Conservation (phyloP, 1,140 invertebrate species). For the Tetraneura akinire region DNA sequence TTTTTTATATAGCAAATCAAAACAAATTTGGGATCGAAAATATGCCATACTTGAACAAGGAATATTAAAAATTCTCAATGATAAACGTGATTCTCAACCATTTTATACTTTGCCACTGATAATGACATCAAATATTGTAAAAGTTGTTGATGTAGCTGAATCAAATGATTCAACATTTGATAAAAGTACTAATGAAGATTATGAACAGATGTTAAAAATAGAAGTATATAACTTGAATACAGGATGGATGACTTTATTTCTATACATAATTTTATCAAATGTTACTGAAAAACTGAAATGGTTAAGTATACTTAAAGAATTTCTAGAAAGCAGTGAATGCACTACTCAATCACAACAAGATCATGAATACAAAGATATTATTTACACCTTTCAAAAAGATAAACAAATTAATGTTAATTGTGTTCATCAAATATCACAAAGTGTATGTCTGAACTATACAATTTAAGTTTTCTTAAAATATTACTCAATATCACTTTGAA, state of each 20-base stretch:
- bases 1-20: constrained; percentile 21
- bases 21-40: constrained; percentile 47
- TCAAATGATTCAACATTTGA: constrained; percentile 48
- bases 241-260: constrained; percentile 36
- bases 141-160: constrained; percentile 34
- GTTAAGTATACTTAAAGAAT: constrained; percentile 4
- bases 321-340: not conserved
- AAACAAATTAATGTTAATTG: constrained; percentile 25
- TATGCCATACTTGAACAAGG: constrained; percentile 39
- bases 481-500: not conserved
- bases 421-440: constrained; percentile 47
- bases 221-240: constrained; percentile 36
- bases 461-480: not conserved
- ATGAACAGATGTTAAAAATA: constrained; percentile 45
- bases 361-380: constrained; percentile 37
- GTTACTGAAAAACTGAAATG: constrained; percentile 16
- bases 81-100: constrained; percentile 25
- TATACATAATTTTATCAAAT: constrained; percentile 33
- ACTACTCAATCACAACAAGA: not conserved
- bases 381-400: constrained; percentile 16
- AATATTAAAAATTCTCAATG: not conserved
- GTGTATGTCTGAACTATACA: not conserved
- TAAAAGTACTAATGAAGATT: constrained; percentile 43
- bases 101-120: constrained; percentile 29
- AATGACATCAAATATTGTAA: constrained; percentile 33